Percentiles rank a stretch among this genome's conserved stretches.
Conservation (phyloP, 1,140 invertebrate species). For the Pseudomyrmex concolor region DNA sequence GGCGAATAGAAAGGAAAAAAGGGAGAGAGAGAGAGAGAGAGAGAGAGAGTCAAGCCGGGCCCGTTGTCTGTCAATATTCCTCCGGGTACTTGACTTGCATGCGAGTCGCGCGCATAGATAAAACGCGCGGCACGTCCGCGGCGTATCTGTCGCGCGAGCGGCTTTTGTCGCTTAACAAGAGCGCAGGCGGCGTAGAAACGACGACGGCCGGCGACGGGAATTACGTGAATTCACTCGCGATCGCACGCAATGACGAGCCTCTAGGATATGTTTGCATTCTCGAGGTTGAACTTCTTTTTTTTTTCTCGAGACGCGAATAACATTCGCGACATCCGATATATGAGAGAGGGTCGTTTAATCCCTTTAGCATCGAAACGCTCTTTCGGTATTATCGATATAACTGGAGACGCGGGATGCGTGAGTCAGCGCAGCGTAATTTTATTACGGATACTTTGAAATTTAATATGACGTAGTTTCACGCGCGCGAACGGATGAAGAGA, state of each 20-base stretch:
- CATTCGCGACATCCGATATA: background rate
- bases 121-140: conserved; percentile 58
- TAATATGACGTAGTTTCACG: conserved; percentile 7
- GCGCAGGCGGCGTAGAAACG: conserved; percentile 13
- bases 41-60: conserved; percentile 13
- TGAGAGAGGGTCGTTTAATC: background rate
- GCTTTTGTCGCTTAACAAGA: conserved; percentile 60
- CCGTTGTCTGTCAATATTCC: conserved; percentile 52
- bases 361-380: conserved; percentile 7
- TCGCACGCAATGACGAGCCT: conserved; percentile 23
- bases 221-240: conserved; percentile 58
- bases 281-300: background rate
- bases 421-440: background rate
- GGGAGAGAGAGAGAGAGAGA: too few species aligned
- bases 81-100: conserved; percentile 66
- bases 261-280: conserved; percentile 17
- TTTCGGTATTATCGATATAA: conserved; percentile 13
- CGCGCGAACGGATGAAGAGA: background rate
- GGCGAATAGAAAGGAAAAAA: background rate
- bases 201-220: conserved; percentile 14
- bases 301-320: background rate
- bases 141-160: conserved; percentile 42
- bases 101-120: conserved; percentile 64
- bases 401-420: background rate
- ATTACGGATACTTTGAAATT: conserved; percentile 10